Conservation (phyloP, 2,888 invertebrate genomes). For the Lamellibrachia columna region DNA sequence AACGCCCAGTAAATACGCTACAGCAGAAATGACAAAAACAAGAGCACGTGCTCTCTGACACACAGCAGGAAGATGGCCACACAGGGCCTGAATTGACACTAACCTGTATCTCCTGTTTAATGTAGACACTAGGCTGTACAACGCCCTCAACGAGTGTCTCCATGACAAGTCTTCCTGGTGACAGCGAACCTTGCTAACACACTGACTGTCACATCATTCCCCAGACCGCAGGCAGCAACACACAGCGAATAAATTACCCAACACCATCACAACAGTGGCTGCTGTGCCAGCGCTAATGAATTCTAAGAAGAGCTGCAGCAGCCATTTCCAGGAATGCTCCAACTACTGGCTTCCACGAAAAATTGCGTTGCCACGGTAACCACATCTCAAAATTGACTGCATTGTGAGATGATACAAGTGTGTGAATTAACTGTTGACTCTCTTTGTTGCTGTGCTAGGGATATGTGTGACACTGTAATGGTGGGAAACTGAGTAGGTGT, state of each 20-base stretch:
- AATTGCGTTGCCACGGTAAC: background rate
- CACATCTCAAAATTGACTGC: background rate
- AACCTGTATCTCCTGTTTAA: background rate
- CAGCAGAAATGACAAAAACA: background rate
- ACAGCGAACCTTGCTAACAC: background rate
- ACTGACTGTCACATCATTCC: background rate
- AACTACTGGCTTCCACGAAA: background rate
- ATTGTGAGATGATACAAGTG: background rate
- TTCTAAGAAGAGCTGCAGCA: background rate
- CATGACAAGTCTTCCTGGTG: background rate
- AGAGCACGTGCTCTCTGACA: background rate
- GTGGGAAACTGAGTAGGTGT: background rate
- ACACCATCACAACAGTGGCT: constrained; percentile 1
- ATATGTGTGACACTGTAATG: background rate
- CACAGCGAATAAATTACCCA: background rate
- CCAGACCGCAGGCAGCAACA: background rate
- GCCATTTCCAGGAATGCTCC: background rate
- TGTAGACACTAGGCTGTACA: background rate
- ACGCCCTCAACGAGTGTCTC: background rate
- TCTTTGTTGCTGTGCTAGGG: background rate
- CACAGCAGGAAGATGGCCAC: background rate
- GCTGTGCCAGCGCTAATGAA: background rate
- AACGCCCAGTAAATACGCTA: background rate
- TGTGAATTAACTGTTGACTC: background rate
- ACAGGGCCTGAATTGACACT: background rate